Evolutionary conservation across 2,797 vertebrate genomes (phyloP), one percentile per base, ranked within the genome.

Genomic region (Amblyraja radiata): DNA sequence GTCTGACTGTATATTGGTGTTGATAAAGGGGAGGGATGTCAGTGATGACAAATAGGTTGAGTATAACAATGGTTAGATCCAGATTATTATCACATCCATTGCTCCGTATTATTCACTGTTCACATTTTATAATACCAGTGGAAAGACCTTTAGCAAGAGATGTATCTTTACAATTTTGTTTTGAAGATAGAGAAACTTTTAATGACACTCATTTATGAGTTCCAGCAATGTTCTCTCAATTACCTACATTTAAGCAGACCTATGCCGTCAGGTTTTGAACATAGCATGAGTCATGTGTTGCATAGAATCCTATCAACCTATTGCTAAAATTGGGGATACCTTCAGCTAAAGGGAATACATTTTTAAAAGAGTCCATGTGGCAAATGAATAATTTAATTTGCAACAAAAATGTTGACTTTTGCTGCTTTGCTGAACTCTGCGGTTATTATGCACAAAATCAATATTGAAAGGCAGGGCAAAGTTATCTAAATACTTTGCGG

Each of bases 381-480:
- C 71, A 92, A 76, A 65, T 3, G 28, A 90, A 68, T 90, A 68
- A 90, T 68, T 88, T 88, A 65, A 65, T 88, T 88, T 88, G 65
- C 16, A 16, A 16, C 65, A 63, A 65, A 68, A 88, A 88, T 92
- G 32, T 73, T 90, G 88, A 46, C 68, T 90, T 90, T 21, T 90
- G 23, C 73, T 92, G 68, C 36, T 71, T 68, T 28, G 9, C 13
- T 91, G 90, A 92, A 92, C 90, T 21, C 25, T 54, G 71, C n/a
- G 6, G 25, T 74, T 92, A 73, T 74, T 92, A 92, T 14, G 23
- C n/a, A 74, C 71, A 92, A 16, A 91, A 92, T 92, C 90, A 92
- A 92, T 92, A 54, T 76, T 46, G 71, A 92, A 92, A 76, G 71
- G 23, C 25, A 36, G 21, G 71, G 14, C 90, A 74, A 92, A 90